These are phyloP conservation scores for Liolophura sinensis DNA, from an alignment of 1,140 invertebrate genomes.

Conservation along the genomic window DNA sequence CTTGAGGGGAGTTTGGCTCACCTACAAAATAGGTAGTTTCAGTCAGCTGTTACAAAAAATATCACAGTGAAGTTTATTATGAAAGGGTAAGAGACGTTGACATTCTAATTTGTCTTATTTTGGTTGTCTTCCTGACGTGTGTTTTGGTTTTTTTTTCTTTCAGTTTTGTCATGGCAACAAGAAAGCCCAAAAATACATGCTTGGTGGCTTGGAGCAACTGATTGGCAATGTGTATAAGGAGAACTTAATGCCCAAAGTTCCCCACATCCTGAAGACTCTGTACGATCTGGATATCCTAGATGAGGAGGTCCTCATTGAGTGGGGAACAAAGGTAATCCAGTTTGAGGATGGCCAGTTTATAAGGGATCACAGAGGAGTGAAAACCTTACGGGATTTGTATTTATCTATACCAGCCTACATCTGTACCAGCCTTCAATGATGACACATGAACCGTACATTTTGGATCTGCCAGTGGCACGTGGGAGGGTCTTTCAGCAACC, in stretches of 20 bases:
- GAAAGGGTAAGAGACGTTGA: neutral
- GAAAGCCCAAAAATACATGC: conserved; percentile 92
- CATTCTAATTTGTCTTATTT: neutral
- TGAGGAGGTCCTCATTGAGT: conserved; percentile 71
- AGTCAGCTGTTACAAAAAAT: neutral
- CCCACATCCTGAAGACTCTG: conserved; percentile 88
- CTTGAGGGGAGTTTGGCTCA: too few relatives aligned
- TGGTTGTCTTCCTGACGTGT: too few relatives aligned
- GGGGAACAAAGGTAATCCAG: conserved; percentile 75
- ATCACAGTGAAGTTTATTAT: too few relatives aligned
- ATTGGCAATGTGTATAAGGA: conserved; percentile 79
- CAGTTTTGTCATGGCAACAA: conserved; percentile 87
- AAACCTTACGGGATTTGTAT: too few relatives aligned
- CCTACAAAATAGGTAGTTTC: neutral
- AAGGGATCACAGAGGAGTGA: too few relatives aligned
- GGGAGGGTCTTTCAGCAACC: too few relatives aligned
- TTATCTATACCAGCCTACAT: too few relatives aligned
- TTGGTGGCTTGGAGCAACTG: conserved; percentile 94
- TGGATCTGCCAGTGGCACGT: too few relatives aligned
- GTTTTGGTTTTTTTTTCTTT: conserved; percentile 49
- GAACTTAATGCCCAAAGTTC: conserved; percentile 81
- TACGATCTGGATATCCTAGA: conserved; percentile 96
- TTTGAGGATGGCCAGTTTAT: too few relatives aligned
- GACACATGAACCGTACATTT: too few relatives aligned
- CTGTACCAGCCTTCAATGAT: too few relatives aligned